Evolutionary conservation across 2,113 vertebrate species (phyloP).

Genomic region (Protobothrops mucrosquamatus): DNA sequence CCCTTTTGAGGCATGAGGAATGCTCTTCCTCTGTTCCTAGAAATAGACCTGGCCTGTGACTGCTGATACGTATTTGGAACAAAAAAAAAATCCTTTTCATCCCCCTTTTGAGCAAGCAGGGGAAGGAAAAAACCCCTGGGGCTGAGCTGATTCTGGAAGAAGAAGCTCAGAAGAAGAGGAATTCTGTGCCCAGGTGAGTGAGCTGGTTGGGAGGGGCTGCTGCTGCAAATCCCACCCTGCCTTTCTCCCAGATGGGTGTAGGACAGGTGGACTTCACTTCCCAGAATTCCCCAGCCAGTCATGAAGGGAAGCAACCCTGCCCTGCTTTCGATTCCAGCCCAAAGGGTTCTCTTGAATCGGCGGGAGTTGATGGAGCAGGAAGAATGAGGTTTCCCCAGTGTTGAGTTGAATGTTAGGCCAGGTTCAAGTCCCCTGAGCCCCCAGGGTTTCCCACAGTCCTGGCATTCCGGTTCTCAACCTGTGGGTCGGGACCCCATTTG

Average conservation of each 20-base stretch:
- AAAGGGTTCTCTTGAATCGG: background rate
- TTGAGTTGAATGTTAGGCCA: background rate
- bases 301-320: background rate
- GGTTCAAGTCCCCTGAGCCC: background rate
- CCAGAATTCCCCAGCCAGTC: too few species aligned
- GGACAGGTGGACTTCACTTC: too few species aligned
- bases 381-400: background rate
- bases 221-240: background rate
- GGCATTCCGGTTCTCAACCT: too few species aligned
- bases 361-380: background rate
- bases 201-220: background rate
- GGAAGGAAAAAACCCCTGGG: background rate
- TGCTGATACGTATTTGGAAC: background rate
- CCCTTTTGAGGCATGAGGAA: background rate
- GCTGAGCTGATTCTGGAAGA: background rate
- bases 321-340: background rate
- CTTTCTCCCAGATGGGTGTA: background rate
- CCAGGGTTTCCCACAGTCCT: background rate
- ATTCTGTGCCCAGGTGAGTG: background rate
- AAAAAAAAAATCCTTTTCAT: background rate
- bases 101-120: background rate
- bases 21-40: background rate
- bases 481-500: too few species aligned
- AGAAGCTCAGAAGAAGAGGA: background rate
- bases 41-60: background rate